phyloP scores from a whole-genome alignment of 2,113 vertebrate genomes.

The Ranitomeya variabilis region DNA sequence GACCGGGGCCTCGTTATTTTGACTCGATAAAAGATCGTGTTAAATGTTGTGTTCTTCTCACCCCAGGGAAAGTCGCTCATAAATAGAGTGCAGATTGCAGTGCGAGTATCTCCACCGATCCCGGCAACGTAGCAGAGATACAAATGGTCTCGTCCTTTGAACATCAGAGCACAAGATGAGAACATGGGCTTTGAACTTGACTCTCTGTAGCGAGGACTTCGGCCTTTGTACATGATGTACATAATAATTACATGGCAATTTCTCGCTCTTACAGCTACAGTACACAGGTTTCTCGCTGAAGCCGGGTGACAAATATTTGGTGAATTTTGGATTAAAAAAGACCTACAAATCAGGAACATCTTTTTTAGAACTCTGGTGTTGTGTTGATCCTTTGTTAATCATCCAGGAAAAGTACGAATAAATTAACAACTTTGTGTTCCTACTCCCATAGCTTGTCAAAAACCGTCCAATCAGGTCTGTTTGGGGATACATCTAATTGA shows the following conservation, averaged over 20 bases:
- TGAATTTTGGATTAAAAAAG: not conserved
- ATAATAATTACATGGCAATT: not conserved
- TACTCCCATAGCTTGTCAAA: too few species aligned
- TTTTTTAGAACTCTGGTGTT: too few species aligned
- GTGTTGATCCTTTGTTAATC: too few species aligned
- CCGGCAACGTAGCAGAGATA: not conserved
- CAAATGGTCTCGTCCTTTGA: constrained; percentile 33
- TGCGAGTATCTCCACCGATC: not conserved
- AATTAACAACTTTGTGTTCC: too few species aligned
- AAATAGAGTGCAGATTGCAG: constrained; percentile 37
- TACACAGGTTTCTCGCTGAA: not conserved
- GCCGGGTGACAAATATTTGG: not conserved
- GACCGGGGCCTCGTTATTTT: constrained; percentile 24
- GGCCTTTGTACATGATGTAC: not conserved
- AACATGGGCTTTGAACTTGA: not conserved
- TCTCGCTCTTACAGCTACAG: not conserved
- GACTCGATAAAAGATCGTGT: constrained; percentile 35
- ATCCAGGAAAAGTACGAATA: too few species aligned
- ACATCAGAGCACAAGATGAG: not conserved
- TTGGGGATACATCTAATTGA: too few species aligned
- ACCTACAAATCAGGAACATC: not conserved
- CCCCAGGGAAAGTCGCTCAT: constrained; percentile 17
- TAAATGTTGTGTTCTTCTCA: constrained; percentile 38
- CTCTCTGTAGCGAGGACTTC: not conserved
- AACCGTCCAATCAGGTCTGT: too few species aligned